These are phyloP conservation scores for Bombyx mandarina DNA, from an alignment of 1,140 invertebrate species.

Conservation along the genomic window DNA sequence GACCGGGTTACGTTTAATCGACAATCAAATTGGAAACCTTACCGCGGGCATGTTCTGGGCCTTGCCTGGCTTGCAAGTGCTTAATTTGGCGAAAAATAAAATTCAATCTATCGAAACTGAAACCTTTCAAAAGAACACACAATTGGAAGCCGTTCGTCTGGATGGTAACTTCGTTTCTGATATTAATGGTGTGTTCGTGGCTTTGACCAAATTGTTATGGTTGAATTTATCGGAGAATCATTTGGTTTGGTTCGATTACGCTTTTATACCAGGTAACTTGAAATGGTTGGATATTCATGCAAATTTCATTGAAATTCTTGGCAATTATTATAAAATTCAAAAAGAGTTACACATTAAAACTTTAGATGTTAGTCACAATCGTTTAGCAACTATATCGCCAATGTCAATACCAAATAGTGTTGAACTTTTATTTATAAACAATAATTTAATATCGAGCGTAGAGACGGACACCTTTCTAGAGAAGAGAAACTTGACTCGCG, in stretches of 20 bases:
- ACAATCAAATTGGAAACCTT: slow-evolving; percentile 85
- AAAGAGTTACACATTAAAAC: slow-evolving; percentile 76
- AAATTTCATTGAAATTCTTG: slow-evolving; percentile 82
- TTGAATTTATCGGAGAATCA: slow-evolving; percentile 89
- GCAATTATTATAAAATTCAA: slow-evolving; percentile 80
- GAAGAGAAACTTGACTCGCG: slow-evolving; percentile 83
- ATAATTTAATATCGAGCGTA: slow-evolving; percentile 83
- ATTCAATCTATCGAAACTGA: slow-evolving; percentile 82
- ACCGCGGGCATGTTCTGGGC: slow-evolving; percentile 79
- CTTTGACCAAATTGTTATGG: slow-evolving; percentile 82
- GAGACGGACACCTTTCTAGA: slow-evolving; percentile 85
- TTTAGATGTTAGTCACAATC: slow-evolving; percentile 86
- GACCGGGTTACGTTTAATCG: slow-evolving; percentile 83
- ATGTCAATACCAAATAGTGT: slow-evolving; percentile 84
- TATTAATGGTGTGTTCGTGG: slow-evolving; percentile 82
- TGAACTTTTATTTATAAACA: slow-evolving; percentile 85
- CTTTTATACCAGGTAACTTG: slow-evolving; percentile 81
- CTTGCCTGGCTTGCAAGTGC: slow-evolving; percentile 80
- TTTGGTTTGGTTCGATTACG: slow-evolving; percentile 86
- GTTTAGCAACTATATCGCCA: slow-evolving; percentile 77
- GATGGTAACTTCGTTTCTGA: slow-evolving; percentile 85
- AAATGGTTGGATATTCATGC: slow-evolving; percentile 88
- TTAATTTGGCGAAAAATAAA: slow-evolving; percentile 87
- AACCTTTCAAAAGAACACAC: slow-evolving; percentile 80
- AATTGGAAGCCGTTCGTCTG: slow-evolving; percentile 84